Percentiles rank a stretch among this genome's conserved stretches.
These are phyloP conservation scores for Thripadectes ignobilis DNA, from an alignment of 2,797 vertebrate species.

Conservation along the genomic window DNA sequence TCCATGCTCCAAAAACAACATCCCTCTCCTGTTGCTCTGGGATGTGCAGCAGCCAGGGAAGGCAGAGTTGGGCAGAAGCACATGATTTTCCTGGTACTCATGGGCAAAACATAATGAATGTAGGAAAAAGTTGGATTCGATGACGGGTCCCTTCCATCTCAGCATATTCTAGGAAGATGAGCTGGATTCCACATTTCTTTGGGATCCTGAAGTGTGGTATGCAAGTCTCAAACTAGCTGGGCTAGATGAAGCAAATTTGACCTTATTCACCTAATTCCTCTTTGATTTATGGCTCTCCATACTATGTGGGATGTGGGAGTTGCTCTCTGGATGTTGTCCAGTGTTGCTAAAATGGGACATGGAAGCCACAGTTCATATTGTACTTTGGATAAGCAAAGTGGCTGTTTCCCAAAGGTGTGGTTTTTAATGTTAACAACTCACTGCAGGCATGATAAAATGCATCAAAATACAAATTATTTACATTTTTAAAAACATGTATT, in stretches of 20 bases:
- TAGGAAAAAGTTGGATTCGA: not conserved
- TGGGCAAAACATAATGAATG: not conserved
- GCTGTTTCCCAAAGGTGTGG: accelerated
- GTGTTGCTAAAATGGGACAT: not conserved
- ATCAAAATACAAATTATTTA: not conserved
- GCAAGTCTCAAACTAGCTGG: not conserved
- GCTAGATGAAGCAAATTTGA: not conserved
- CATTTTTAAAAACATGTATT: not conserved
- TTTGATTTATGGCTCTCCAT: not conserved
- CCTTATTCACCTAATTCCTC: not conserved
- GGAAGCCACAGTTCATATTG: not conserved
- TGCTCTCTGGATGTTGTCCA: not conserved
- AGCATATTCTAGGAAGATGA: not conserved
- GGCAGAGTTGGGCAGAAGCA: not conserved
- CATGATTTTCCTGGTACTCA: not conserved
- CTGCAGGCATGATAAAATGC: accelerated
- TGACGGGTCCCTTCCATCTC: not conserved
- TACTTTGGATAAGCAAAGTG: not conserved
- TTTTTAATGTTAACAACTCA: not conserved
- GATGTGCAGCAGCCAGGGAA: not conserved
- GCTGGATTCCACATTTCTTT: not conserved
- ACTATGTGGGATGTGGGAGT: not conserved
- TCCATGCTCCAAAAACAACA: accelerated
- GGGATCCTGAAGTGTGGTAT: not conserved
- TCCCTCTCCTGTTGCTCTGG: not conserved